A percentile compares a stretch with the other conserved stretches of the same genome.
Conservation (phyloP, 2,888 invertebrate species). For the Corbicula japonica region DNA sequence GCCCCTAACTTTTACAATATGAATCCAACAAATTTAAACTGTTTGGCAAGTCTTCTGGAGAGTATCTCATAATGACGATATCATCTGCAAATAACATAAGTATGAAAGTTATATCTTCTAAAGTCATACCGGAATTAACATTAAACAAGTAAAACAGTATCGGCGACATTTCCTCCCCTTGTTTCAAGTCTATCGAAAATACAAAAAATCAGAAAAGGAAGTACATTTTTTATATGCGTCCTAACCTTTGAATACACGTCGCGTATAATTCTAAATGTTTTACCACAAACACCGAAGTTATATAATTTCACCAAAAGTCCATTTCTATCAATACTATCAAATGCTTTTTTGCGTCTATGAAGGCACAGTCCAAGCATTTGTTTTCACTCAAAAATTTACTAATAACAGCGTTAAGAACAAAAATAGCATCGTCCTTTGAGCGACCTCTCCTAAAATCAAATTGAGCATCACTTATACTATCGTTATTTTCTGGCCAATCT, state of each 20-base stretch:
- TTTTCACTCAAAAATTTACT: conserved; percentile 2
- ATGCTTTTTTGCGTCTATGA: conserved; percentile 33
- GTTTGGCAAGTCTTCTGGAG: too few species aligned
- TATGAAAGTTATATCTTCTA: too few species aligned
- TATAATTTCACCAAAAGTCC: conserved; percentile 27
- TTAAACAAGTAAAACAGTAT: too few species aligned
- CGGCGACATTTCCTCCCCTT: conserved; percentile 24
- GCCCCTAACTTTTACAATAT: too few species aligned
- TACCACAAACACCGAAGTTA: conserved; percentile 21
- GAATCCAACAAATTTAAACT: too few species aligned
- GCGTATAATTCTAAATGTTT: conserved; percentile 12
- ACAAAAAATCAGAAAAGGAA: conserved; percentile 16
- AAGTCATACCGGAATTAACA: too few species aligned
- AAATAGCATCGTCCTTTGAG: conserved; percentile 6
- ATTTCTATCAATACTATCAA: conserved; percentile 31
- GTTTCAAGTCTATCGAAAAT: background rate
- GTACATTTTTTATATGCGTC: conserved; percentile 21
- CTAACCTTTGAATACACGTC: conserved; percentile 34
- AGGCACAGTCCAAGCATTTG: conserved; percentile 19
- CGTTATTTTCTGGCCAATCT: conserved; percentile 8
- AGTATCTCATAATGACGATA: too few species aligned
- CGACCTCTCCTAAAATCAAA: conserved; percentile 15
- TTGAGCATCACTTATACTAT: conserved; percentile 8
- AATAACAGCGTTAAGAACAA: conserved; percentile 10
- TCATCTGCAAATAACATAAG: too few species aligned